Evolutionary conservation across 2,888 invertebrate genomes (phyloP).

Genomic region (Metacarcinus magister): DNA sequence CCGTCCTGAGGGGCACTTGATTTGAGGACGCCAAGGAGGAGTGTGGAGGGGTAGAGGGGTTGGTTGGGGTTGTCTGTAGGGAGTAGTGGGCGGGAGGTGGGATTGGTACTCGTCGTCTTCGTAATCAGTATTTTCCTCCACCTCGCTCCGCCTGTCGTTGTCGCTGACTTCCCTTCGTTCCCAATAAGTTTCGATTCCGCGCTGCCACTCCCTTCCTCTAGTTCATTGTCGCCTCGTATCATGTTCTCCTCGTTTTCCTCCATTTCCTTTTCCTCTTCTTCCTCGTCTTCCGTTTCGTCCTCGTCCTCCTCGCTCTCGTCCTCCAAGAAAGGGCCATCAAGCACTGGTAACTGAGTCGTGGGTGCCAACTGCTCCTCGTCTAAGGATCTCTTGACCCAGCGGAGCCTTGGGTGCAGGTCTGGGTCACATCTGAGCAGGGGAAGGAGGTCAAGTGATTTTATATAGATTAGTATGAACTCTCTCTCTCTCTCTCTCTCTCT

Average conservation of each 20-base stretch:
- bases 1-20: neutral
- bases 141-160: conserved; percentile 15
- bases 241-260: conserved; percentile 16
- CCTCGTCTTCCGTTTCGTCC: conserved; percentile 58
- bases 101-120: neutral
- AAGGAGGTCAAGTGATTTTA: neutral
- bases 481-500: neutral
- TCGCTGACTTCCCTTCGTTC: conserved; percentile 50
- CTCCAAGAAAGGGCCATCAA: neutral
- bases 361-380: conserved; percentile 70
- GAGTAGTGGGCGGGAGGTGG: neutral
- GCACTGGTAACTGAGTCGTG: neutral
- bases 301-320: conserved; percentile 56
- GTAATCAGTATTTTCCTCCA: conserved; percentile 43
- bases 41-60: neutral
- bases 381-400: conserved; percentile 80
- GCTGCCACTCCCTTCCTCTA: neutral
- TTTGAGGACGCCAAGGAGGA: conserved; percentile 32
- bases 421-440: conserved; percentile 76
- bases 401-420: conserved; percentile 81
- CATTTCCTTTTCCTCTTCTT: conserved; percentile 11
- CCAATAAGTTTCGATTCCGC: neutral
- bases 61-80: neutral
- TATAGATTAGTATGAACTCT: no score
- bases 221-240: neutral